Evolutionary conservation across 1,140 invertebrate species (phyloP).

Genomic region (Nebria ingens): DNA sequence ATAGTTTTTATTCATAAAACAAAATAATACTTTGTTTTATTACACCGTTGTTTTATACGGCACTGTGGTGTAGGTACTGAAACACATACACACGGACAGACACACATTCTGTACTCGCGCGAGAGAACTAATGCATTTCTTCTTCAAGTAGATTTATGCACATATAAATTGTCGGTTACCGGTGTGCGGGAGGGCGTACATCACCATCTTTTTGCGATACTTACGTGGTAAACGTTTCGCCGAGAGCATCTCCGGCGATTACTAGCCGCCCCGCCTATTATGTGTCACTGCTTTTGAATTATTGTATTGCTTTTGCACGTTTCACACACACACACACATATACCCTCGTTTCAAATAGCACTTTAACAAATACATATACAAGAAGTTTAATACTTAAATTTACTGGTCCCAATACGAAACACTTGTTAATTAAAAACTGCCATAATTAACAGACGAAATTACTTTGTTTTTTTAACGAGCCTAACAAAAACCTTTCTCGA

Average conservation of each 20-base stretch:
- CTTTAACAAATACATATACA: no score
- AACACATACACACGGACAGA: no score
- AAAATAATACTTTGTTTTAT: no score
- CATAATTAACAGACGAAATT: not conserved
- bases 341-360: no score
- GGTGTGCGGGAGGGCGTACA: not conserved
- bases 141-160: not conserved
- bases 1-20: no score
- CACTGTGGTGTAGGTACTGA: no score
- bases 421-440: not conserved
- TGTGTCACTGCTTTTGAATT: constrained; percentile 4
- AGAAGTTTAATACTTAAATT: not conserved
- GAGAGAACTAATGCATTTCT: not conserved
- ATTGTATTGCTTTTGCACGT: constrained; percentile 1
- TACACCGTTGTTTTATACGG: no score
- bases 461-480: no score
- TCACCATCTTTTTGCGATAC: constrained; percentile 4
- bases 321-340: not conserved
- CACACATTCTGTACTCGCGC: not conserved
- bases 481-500: no score
- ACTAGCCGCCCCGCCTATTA: constrained; percentile 5
- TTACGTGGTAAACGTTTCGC: constrained; percentile 5
- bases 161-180: not conserved
- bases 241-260: constrained; percentile 7
- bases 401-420: not conserved